Base-by-base conservation (phyloP, 2,797 vertebrate genomes). In the Typhlichthys eigenmanni region DNA sequence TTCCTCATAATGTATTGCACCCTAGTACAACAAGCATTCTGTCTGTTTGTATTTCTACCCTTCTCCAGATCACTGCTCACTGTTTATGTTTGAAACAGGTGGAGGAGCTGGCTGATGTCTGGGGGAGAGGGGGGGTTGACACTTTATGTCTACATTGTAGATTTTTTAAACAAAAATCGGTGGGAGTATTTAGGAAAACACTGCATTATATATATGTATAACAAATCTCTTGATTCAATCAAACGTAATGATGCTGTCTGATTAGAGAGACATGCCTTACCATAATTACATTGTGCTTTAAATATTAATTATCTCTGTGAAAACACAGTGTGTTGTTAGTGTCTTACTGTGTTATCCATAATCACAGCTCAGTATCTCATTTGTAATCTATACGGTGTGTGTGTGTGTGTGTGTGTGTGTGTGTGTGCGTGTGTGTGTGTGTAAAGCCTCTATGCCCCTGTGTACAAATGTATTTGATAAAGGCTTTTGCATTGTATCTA, bases 271-370 rank as follows among this genome's bases (percentile, higher is more conserved):
- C 76, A 74, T 81, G 82, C 63, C 63, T 82, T 88, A 87, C 87
- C 90, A 77, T 85, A 91, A 92, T 92, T 91, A 90, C 81, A 82
- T 81, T 86, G 75, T 76, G 85, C 79, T 89, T 90, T 86, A 86
- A 89, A 88, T 77, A 91, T 89, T 87, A 72, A 89, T 88, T 89
- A 89, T 75, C 87, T 89, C 84, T 81, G 74, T 72, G 81, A 83
- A 81, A 64, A 81, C 81, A 76, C 73, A 80, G 80, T 69, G 71
- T 52, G 63, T 82, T 85, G 76, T 81, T 83, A 79, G 73, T 88
- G 85, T 89, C 83, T 78, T 58, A 82, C 74, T 68, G 74, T 74
- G 88, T 91, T 90, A 91, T 88, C 85, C 79, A 75, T 89, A 89
- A 92, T 87, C 76, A 89, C 72, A 86, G 76, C 78, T 86, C 85